Evolutionary conservation across 64 coral and sea anemone species (phyloP).

Genomic region (Porites australiensis): DNA sequence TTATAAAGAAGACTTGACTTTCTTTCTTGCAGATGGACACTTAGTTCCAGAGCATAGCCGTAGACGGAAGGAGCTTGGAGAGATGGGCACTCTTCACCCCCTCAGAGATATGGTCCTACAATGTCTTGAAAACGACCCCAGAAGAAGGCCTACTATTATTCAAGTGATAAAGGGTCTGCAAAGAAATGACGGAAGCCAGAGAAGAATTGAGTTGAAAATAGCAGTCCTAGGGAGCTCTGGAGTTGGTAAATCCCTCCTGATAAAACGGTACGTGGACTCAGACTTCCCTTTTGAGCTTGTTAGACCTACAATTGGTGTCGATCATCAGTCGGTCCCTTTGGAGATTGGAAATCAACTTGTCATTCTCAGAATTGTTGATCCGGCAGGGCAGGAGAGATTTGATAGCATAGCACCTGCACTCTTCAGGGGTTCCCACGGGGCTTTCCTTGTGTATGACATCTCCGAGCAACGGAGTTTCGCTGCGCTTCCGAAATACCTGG

Average conservation of each 20-base stretch:
- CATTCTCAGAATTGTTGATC: slow-evolving; percentile 61
- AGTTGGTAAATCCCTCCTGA: slow-evolving; percentile 63
- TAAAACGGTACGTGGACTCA: slow-evolving; percentile 39
- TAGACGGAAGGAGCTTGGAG: slow-evolving; percentile 65
- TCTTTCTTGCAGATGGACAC: slow-evolving; percentile 15
- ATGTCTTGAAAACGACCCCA: slow-evolving; percentile 67
- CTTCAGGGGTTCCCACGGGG: slow-evolving; percentile 71
- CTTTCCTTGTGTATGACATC: slow-evolving; percentile 74
- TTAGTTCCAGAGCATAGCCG: slow-evolving; percentile 66
- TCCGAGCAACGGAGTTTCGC: slow-evolving; percentile 21
- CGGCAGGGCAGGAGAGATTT: slow-evolving; percentile 65
- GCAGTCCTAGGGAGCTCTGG: slow-evolving; percentile 60
- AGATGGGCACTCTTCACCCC: slow-evolving; percentile 45
- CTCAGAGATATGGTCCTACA: slow-evolving; percentile 52
- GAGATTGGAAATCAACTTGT: slow-evolving; percentile 54
- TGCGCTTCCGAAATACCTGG: slow-evolving; percentile 34
- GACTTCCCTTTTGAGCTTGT: not conserved
- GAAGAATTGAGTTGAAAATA: slow-evolving; percentile 56
- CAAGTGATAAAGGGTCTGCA: slow-evolving; percentile 44
- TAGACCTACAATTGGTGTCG: slow-evolving; percentile 37
- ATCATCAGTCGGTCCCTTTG: slow-evolving; percentile 43
- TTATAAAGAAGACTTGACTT: not conserved
- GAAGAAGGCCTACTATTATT: slow-evolving; percentile 31
- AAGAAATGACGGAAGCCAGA: slow-evolving; percentile 55
- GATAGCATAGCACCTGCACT: slow-evolving; percentile 60